Evolutionary conservation across 2,797 vertebrate genomes (phyloP).

Genomic region (Clarias fuscus): DNA sequence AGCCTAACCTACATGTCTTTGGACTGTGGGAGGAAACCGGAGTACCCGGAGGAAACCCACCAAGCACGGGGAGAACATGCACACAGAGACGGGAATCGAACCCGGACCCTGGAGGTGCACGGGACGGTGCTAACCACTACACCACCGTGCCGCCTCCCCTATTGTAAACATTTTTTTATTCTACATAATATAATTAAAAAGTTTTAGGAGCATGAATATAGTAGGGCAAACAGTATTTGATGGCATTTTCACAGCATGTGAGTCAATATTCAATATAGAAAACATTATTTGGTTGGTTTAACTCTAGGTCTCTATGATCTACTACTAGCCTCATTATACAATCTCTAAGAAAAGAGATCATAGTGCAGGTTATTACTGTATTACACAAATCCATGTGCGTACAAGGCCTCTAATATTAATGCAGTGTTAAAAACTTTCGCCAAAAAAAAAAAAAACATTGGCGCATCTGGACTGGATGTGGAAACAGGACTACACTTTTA

Average conservation of each 20-base stretch:
- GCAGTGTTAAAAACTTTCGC: neutral
- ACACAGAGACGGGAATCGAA: too few species aligned
- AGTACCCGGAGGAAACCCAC: too few species aligned
- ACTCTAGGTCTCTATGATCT: neutral
- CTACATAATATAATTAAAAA: too few species aligned
- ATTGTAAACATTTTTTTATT: too few species aligned
- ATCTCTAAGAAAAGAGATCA: neutral
- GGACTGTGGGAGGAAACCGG: too few species aligned
- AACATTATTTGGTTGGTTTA: neutral
- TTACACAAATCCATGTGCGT: neutral
- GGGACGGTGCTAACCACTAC: too few species aligned
- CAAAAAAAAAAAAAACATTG: neutral
- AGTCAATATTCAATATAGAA: neutral
- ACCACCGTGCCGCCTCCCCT: too few species aligned
- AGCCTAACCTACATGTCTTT: too few species aligned
- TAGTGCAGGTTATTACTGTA: neutral
- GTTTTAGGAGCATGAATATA: too few species aligned
- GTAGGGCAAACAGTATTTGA: too few species aligned
- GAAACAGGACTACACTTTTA: neutral
- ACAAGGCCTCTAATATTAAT: neutral
- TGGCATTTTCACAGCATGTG: neutral
- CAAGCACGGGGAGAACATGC: too few species aligned
- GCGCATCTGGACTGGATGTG: slow-evolving; percentile 55
- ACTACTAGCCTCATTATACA: neutral
- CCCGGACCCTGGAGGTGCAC: too few species aligned